Conservation (phyloP, 2,888 invertebrate species). For the Zygothrica quintamaculata region DNA sequence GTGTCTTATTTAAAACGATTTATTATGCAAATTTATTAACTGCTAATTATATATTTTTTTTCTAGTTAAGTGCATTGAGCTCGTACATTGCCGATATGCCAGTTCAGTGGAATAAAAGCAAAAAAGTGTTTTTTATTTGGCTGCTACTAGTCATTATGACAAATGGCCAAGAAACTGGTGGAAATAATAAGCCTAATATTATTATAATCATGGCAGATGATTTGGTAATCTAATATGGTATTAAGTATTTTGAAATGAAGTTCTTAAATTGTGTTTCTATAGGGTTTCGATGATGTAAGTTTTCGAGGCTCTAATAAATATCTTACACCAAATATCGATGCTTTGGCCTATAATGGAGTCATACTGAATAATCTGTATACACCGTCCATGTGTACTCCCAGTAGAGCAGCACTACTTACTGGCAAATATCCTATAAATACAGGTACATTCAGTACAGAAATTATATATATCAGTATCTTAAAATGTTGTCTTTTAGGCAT, state of each 20-base stretch:
- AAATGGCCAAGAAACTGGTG: conserved; percentile 11
- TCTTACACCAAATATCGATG: conserved; percentile 95
- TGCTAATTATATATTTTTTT: not conserved
- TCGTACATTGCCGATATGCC: not conserved
- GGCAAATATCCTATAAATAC: conserved; percentile 94
- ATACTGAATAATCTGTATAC: conserved; percentile 93
- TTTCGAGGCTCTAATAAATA: conserved; percentile 96
- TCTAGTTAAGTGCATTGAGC: not conserved
- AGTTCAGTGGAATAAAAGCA: not conserved
- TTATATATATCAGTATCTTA: not conserved
- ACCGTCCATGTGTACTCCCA: conserved; percentile 93
- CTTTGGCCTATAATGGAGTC: conserved; percentile 92
- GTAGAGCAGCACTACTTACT: conserved; percentile 91
- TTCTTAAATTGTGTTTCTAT: conserved; percentile 27
- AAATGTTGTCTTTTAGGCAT: conserved; percentile 86
- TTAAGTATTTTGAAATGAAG: not conserved
- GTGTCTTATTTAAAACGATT: conserved; percentile 6
- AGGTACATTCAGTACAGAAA: conserved; percentile 83
- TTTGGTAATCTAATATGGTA: conserved; percentile 86
- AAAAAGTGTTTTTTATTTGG: not conserved
- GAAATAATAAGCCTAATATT: conserved; percentile 86
- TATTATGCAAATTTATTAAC: conserved; percentile 11
- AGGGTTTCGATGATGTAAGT: conserved; percentile 97
- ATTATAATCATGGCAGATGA: conserved; percentile 93
- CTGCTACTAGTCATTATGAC: conserved; percentile 1